A percentile compares a stretch with the other conserved stretches of the same genome.
These are phyloP conservation scores for Chiloscyllium plagiosum DNA, from an alignment of 2,113 vertebrate species.

Conservation along the genomic window DNA sequence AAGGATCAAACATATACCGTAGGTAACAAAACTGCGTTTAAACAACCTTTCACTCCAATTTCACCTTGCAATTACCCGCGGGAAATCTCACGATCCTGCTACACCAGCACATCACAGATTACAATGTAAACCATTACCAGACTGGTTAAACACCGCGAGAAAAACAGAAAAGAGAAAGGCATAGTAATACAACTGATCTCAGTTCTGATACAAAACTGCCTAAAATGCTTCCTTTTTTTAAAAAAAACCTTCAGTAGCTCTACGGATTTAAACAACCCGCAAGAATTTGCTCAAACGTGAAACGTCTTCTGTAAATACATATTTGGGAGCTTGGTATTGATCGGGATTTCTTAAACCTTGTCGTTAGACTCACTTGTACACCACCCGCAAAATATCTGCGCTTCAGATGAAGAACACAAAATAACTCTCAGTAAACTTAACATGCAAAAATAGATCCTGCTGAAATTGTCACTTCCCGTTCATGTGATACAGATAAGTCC, in stretches of 20 bases:
- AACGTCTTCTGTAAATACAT: neutral
- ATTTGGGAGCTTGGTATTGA: neutral
- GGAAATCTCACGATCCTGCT: neutral
- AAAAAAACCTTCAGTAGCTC: neutral
- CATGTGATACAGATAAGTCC: neutral
- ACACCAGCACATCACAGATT: neutral
- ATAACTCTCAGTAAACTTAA: too few species aligned
- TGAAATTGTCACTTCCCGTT: neutral
- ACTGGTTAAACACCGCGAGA: neutral
- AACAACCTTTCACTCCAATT: neutral
- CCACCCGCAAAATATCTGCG: too few species aligned
- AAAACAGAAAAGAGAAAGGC: neutral
- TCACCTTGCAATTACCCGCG: neutral
- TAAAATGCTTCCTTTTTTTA: neutral
- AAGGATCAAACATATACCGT: neutral
- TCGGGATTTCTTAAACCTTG: neutral
- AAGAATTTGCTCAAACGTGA: neutral
- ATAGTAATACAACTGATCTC: neutral
- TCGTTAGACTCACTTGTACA: neutral
- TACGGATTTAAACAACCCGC: neutral
- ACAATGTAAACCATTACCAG: neutral
- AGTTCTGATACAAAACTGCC: neutral
- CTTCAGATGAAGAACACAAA: neutral
- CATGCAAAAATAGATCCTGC: neutral
- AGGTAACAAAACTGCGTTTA: neutral